Percentiles rank a stretch among this genome's conserved stretches.
Conservation (phyloP, 92 coral and sea anemone species). For the Phymanthus crucifer region DNA sequence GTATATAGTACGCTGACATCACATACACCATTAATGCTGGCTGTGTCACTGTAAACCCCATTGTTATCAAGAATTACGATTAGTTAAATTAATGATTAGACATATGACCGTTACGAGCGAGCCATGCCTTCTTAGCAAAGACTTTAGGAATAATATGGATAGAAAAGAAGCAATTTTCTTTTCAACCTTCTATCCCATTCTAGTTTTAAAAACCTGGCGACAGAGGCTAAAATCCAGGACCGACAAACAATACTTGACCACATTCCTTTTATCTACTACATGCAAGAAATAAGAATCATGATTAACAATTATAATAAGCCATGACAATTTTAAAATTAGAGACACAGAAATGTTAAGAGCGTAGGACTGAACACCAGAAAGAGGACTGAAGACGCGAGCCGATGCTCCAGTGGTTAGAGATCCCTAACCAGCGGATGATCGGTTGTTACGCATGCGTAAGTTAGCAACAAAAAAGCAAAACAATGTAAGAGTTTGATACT, state of each 20-base stretch:
- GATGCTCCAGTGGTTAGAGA: background rate
- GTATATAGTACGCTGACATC: background rate
- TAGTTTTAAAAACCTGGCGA: background rate
- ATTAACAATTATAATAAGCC: background rate
- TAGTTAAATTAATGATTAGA: background rate
- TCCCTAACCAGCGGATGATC: background rate
- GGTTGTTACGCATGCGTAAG: background rate
- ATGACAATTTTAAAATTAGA: background rate
- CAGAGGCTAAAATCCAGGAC: background rate
- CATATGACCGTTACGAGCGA: background rate
- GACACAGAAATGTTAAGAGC: background rate
- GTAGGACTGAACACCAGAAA: background rate
- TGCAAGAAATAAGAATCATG: background rate
- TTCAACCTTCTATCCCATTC: background rate
- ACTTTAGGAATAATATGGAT: background rate
- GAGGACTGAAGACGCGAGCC: background rate
- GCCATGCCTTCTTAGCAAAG: too few species aligned
- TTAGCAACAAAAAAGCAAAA: background rate
- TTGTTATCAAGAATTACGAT: background rate
- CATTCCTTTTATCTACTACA: background rate
- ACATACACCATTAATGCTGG: background rate
- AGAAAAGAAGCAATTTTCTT: background rate
- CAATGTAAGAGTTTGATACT: slow-evolving; percentile 2
- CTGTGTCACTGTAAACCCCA: background rate
- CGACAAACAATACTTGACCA: background rate